Evolutionary conservation across 2,888 invertebrate genomes (phyloP).

Genomic region (Polydrusus pterygomalis): DNA sequence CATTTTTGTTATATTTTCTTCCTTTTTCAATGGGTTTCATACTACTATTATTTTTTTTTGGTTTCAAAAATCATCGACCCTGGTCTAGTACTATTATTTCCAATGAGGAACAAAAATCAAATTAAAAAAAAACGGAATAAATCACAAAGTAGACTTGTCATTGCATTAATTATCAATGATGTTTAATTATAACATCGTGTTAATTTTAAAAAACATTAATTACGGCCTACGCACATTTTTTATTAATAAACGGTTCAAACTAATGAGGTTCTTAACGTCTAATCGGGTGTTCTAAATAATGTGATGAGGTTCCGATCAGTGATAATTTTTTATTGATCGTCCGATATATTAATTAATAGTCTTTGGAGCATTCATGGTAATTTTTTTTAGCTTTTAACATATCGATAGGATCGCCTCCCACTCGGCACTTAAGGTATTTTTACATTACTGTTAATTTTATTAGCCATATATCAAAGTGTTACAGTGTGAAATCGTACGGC

Average conservation of each 20-base stretch:
- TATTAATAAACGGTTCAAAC: not conserved
- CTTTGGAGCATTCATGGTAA: conserved; percentile 7
- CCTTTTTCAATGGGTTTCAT: too few species aligned
- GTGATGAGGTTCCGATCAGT: not conserved
- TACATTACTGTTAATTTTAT: too few species aligned
- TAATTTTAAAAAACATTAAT: conserved; percentile 19
- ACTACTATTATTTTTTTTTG: too few species aligned
- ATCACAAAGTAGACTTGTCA: not conserved
- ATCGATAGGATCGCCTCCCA: not conserved
- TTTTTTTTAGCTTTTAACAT: not conserved
- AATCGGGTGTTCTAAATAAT: conserved; percentile 13
- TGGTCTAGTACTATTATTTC: too few species aligned
- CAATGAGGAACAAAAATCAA: conserved; percentile 5
- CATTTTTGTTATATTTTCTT: too few species aligned
- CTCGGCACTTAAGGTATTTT: not conserved
- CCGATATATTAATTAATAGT: not conserved
- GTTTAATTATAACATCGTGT: conserved; percentile 20
- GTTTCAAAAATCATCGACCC: too few species aligned
- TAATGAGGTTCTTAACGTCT: conserved; percentile 2
- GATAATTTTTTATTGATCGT: not conserved
- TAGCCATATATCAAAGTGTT: too few species aligned
- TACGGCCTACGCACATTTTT: not conserved
- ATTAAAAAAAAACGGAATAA: not conserved
- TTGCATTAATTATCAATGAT: conserved; percentile 5
- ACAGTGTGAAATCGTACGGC: too few species aligned